Conservation (phyloP, 2,113 vertebrate species). For the Neotoma lepida region DNA sequence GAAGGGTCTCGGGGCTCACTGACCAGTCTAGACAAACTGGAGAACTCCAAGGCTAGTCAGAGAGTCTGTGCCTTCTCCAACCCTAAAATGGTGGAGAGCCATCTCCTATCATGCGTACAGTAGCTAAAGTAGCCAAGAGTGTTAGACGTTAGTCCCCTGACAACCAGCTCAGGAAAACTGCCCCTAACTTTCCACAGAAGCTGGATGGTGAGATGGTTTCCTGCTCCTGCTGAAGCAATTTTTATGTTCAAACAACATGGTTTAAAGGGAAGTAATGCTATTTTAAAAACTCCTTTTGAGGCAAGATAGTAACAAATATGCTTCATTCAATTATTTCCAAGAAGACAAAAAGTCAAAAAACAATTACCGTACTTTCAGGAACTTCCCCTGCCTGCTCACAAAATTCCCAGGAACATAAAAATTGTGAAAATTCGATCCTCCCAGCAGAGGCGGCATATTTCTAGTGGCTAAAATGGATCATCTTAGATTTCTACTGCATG, state of each 20-base stretch:
- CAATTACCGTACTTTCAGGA: not conserved
- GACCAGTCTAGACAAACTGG: not conserved
- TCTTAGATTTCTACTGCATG: constrained; percentile 33
- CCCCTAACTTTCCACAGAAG: not conserved
- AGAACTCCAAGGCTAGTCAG: not conserved
- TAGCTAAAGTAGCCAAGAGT: not conserved
- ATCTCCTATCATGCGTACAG: not conserved
- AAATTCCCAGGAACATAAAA: not conserved
- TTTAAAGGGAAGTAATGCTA: not conserved
- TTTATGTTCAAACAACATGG: not conserved
- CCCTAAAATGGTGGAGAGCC: not conserved
- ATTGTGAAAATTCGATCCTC: not conserved
- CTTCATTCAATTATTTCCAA: constrained; percentile 26
- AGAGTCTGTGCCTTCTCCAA: not conserved
- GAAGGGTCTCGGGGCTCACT: not conserved
- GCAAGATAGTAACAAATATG: not conserved
- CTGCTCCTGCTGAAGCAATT: not conserved
- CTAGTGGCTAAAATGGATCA: not conserved
- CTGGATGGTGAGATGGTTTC: not conserved
- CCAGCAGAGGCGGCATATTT: not conserved
- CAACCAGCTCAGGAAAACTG: not conserved
- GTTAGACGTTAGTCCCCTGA: not conserved
- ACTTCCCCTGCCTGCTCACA: not conserved
- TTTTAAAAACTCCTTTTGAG: not conserved
- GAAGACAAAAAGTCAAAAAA: not conserved